Evolutionary conservation across 2,113 vertebrate genomes (phyloP).

Genomic region (Saccopteryx bilineata): DNA sequence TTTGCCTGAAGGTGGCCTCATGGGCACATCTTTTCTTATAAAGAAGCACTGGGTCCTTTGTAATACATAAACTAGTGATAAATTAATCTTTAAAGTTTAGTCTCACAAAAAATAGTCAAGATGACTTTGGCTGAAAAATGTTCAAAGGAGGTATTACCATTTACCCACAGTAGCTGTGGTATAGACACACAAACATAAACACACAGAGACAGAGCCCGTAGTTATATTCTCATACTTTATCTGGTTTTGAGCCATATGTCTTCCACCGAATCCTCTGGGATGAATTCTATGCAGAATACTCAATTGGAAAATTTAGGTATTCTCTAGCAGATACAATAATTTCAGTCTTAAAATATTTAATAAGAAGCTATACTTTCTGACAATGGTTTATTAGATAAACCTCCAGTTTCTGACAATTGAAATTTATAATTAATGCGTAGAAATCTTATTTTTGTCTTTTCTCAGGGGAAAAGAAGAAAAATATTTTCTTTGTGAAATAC

Average conservation of each 20-base stretch:
- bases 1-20: constrained; percentile 65
- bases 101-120: constrained; percentile 17
- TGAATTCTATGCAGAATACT: constrained; percentile 15
- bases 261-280: not conserved
- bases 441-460: constrained; percentile 59
- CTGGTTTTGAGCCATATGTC: constrained; percentile 22
- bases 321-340: not conserved
- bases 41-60: not conserved
- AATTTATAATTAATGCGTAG: constrained; percentile 1
- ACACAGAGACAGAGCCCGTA: not conserved
- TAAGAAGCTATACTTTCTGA: not conserved
- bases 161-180: not conserved
- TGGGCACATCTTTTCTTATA: constrained; percentile 24
- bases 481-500: not conserved
- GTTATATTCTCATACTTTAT: not conserved
- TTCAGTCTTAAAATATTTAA: constrained; percentile 51
- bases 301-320: constrained; percentile 18
- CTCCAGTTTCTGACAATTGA: constrained; percentile 49
- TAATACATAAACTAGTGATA: not conserved
- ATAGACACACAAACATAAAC: not conserved
- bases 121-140: constrained; percentile 46
- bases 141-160: not conserved
- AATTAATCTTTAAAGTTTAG: constrained; percentile 31
- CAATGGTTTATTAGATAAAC: not conserved
- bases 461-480: not conserved